Evolutionary conservation across 2,888 invertebrate species (phyloP), one percentile per base, ranked within the genome.

Genomic region (Synanthedon tipuliformis): DNA sequence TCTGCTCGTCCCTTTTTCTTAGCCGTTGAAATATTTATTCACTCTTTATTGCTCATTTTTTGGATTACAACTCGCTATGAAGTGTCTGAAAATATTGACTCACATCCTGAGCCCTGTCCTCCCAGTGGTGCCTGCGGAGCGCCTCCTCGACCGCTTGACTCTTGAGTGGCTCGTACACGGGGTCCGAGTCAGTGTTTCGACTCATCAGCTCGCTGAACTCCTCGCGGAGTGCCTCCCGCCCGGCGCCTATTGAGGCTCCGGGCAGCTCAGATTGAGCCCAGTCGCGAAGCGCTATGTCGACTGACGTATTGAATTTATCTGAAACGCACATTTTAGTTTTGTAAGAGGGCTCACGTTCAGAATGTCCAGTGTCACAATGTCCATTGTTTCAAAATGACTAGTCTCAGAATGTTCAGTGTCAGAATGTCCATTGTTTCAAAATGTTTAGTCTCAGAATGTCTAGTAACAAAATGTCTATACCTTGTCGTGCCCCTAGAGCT

Each of bases 211-310:
- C 73, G 0, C 64, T 58, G 61, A 84, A 81, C 70, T 84, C 85
- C 10, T 69, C 78, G 2, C 73, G 59, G 87, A 56, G 92, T 0
- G 96, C 94, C 69, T 96, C 95, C 91, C 96, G 94, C 0, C 92
- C 90, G 1, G 89, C 84, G 10, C 68, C 62, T 3, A 88, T 69
- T 1, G 86, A 83, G 72, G 93, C 93, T 1, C 90, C 88, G 0
- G 99, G 98, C 53, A 99, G 86, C 51, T 93, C 94, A 57, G 93
- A 90, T 69, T 99, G 98, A 0, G 98, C 96, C 98, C 99, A 99
- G 66, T 98, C 95, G 57, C 96, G 93, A 12, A 99, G 89, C 75
- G 96, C 96, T 58, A 99, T 99, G 77, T 99, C 99, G 16, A 95
- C 93, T 48, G 93, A 90, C 0, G 95, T 95, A 77, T 95, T 95